Conservation (phyloP, 2,113 vertebrate genomes). For the Cepphus grylle region DNA sequence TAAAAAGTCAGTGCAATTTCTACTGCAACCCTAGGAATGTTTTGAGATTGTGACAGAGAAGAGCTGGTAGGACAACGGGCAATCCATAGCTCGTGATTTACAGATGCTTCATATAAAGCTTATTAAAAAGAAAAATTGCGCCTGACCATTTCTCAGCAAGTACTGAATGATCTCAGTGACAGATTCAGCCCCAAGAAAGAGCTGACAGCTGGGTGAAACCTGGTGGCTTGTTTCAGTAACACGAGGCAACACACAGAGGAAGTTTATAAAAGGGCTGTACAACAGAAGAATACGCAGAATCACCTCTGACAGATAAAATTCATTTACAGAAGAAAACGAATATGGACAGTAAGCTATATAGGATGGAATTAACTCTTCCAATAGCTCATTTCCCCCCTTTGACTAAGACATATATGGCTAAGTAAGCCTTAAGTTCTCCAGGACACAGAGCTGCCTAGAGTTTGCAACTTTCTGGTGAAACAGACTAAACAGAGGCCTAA, state of each 20-base stretch:
- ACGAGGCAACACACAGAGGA: fast-evolving
- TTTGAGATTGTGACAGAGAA: fast-evolving
- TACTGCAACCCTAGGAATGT: fast-evolving
- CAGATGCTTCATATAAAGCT: not conserved
- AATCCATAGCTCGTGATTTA: fast-evolving
- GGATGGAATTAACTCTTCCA: not conserved
- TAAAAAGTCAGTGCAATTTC: fast-evolving
- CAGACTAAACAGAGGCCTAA: not conserved
- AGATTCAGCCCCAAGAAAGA: not conserved
- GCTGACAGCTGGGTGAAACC: not conserved
- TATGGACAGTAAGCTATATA: fast-evolving
- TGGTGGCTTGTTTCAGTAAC: not conserved
- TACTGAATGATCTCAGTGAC: fast-evolving
- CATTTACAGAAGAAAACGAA: not conserved
- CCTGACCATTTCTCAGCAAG: not conserved
- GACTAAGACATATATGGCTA: not conserved
- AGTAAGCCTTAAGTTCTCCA: not conserved
- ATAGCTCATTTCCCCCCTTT: not conserved
- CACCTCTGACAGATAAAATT: not conserved
- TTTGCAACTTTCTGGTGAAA: not conserved
- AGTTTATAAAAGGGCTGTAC: not conserved
- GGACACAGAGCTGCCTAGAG: not conserved
- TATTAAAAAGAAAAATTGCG: not conserved
- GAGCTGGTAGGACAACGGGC: not conserved
- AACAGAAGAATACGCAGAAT: fast-evolving